Base-by-base conservation (phyloP, 2,797 vertebrate genomes). In the Chelmon rostratus region DNA sequence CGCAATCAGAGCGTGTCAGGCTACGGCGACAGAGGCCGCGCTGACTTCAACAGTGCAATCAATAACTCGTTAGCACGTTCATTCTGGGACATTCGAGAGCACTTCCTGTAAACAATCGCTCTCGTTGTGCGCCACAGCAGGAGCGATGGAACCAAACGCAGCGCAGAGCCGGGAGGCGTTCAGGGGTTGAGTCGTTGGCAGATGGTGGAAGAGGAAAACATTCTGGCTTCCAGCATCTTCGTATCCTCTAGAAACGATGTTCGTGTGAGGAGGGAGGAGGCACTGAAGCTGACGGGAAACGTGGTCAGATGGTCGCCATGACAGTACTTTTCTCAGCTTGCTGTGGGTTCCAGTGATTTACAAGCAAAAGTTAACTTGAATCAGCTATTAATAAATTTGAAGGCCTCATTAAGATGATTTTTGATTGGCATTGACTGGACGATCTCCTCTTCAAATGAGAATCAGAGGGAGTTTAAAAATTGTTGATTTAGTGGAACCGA, bases 1-100 rank as follows among this genome's bases (percentile, higher is more conserved):
- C 40, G 68, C 31, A 79, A 85, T 84, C 78, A 54, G 76, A 84
- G 73, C 37, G 5, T 59, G 35, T 81, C 70, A 52, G 53, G 33
- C 19, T 2, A 33, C 35, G 6, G 11, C 8, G 4, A 53, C 68
- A 79, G 81, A 16, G 38, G 63, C 68, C 52, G 23, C 12, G 2
- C 33, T 47, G 2, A 19, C 46, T 49, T 65, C n/a, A 70, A 33
- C 15, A 0, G 35, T 49, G 33, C 65, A 72, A 76, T 88, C 61
- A 84, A 64, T 56, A 64, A 58, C 44, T 77, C 38, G 57, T 82
- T 86, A 61, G 49, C 23, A 9, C 69, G 49, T 47, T 64, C 1
- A 62, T 64, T 68, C 72, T 57, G n/a, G 52, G 72, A 67, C 21
- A 33, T 69, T 65, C 16, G 8, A 53, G 68, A 11, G 6, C 77